Base-by-base conservation (phyloP, 2,797 vertebrate species). In the Pelodytes ibericus region DNA sequence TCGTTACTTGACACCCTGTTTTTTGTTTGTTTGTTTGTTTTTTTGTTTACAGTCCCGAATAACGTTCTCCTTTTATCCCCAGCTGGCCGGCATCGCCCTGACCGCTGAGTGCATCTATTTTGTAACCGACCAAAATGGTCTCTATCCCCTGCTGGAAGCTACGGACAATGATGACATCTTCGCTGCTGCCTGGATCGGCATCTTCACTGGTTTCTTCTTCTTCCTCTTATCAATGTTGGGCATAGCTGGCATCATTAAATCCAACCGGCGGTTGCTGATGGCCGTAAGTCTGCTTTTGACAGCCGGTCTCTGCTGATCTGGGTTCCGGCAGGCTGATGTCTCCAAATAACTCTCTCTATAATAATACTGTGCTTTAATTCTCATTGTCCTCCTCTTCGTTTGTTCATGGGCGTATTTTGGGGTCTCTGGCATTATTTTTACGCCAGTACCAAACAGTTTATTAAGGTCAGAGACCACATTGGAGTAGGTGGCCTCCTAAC, bases 71-170 rank as follows among this genome's bases (percentile, higher is more conserved):
- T 24, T 27, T 11, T n/a, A 5, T 53, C 16, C 13, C 5, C 82
- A 94, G 93, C 87, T 91, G 84, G 91, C 90, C 0, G 91, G 92
- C 67, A 83, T 93, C 36, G 92, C 93, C 18, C 86, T 94, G 81
- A 91, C 87, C 0, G 92, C 91, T 10, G 92, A 93, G 81, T 93
- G 92, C 80, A 94, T 94, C 83, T 94, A 84, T 84, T 91, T 94
- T 26, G 89, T 93, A 36, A 86, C 89, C 0, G 87, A 91, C 61
- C 88, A 88, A 2, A 29, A 86, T 0, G 75, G 79, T 1, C 80
- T 90, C 36, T 89, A 91, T 68, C 82, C 86, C 0, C 80, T 94
- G 20, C 84, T 94, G 1, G 86, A 90, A 84, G 89, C 86, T 67
- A 87, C 92, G 3, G 69, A 87, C 80, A 92, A 90, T 0, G 80